Conservation (phyloP, 2,888 invertebrate genomes). For the Plebejus melissa region DNA sequence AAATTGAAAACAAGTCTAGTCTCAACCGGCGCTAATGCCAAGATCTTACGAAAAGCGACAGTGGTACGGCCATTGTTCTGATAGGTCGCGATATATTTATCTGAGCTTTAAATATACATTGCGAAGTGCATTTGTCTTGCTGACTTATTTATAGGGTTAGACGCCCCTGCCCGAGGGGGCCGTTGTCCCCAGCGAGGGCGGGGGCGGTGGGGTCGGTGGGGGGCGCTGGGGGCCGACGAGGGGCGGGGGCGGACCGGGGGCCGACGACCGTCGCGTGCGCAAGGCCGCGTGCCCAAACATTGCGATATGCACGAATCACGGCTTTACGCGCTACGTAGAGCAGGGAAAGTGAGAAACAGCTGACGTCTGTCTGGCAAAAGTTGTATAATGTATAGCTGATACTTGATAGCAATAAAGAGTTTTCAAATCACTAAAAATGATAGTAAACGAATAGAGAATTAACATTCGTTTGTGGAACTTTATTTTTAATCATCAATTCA, state of each 20-base stretch:
- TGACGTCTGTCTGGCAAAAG: too few species aligned
- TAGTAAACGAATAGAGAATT: too few species aligned
- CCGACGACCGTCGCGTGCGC: slow-evolving; percentile 41
- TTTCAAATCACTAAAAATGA: too few species aligned
- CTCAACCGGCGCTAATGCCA: slow-evolving; percentile 29
- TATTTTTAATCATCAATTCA: too few species aligned
- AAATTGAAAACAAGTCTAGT: slow-evolving; percentile 4
- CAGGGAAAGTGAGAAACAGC: too few species aligned
- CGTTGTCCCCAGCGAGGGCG: slow-evolving; percentile 3
- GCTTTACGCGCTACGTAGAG: not conserved
- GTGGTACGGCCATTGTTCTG: slow-evolving; percentile 18
- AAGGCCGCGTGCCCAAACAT: slow-evolving; percentile 40
- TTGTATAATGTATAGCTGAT: too few species aligned
- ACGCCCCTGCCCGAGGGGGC: slow-evolving; percentile 32
- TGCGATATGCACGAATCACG: slow-evolving; percentile 33
- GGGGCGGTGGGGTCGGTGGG: slow-evolving; percentile 40
- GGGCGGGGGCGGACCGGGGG: slow-evolving; percentile 35
- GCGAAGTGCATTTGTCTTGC: slow-evolving; percentile 60
- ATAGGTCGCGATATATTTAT: slow-evolving; percentile 42
- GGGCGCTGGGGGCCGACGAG: slow-evolving; percentile 31
- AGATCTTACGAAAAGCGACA: slow-evolving; percentile 5
- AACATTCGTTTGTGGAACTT: too few species aligned
- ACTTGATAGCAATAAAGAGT: too few species aligned
- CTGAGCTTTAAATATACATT: slow-evolving; percentile 53
- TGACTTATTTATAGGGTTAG: slow-evolving; percentile 65